phyloP scores from a whole-genome alignment of 2,797 vertebrate genomes.

The Urocyon cinereoargenteus region DNA sequence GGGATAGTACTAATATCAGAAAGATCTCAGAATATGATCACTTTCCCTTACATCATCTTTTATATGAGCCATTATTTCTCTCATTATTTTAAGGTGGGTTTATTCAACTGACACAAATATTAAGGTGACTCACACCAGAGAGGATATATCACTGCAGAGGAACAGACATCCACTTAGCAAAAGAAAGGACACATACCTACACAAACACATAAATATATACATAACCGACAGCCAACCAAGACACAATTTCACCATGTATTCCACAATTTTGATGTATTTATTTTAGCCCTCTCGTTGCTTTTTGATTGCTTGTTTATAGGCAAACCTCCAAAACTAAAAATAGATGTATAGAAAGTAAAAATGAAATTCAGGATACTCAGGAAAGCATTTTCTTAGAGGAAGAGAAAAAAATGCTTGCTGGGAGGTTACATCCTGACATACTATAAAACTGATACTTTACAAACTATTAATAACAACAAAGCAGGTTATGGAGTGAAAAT shows the following conservation, averaged over 20 bases:
- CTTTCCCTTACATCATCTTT: neutral
- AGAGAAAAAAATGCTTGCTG: neutral
- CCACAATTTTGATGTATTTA: neutral
- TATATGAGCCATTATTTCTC: neutral
- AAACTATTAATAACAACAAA: slow-evolving; percentile 31
- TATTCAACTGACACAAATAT: neutral
- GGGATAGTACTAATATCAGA: neutral
- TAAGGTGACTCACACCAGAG: neutral
- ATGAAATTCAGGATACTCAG: neutral
- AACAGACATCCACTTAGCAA: neutral
- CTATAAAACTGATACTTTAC: neutral
- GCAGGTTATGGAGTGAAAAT: neutral
- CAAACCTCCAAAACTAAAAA: slow-evolving; percentile 10
- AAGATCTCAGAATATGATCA: neutral
- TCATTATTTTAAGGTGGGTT: neutral
- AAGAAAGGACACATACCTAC: neutral
- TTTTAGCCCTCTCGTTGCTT: neutral
- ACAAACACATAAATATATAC: neutral
- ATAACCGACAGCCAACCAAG: neutral
- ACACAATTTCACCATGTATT: neutral
- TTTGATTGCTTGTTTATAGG: neutral
- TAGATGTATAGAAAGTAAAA: slow-evolving; percentile 1
- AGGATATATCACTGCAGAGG: neutral
- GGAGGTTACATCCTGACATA: neutral
- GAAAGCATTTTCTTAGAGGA: neutral